Conservation (phyloP, 2,113 vertebrate genomes). For the Callithrix jacchus region DNA sequence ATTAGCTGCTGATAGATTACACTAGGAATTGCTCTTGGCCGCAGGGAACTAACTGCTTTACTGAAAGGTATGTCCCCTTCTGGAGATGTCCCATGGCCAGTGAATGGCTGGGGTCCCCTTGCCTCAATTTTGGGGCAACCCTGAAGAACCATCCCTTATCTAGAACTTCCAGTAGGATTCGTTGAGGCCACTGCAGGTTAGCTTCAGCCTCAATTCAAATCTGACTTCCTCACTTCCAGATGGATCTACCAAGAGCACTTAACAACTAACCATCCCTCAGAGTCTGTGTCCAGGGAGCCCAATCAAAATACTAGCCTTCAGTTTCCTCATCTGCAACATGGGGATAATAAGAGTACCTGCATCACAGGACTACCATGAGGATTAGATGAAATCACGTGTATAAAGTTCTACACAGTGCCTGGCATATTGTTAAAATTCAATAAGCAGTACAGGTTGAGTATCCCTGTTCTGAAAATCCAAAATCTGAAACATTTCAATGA, state of each 20-base stretch:
- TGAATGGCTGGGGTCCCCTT: background rate
- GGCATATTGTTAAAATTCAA: background rate
- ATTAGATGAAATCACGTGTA: background rate
- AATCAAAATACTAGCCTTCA: background rate
- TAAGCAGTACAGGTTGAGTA: background rate
- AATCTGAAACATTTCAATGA: background rate
- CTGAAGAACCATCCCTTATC: background rate
- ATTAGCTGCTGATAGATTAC: background rate
- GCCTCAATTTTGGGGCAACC: background rate
- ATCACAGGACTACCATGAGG: background rate
- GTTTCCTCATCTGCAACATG: background rate
- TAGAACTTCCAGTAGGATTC: background rate
- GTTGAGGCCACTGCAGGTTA: background rate
- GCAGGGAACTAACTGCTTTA: background rate
- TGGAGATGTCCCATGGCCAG: background rate
- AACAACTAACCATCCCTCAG: background rate
- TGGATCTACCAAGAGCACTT: background rate
- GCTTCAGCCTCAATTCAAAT: background rate
- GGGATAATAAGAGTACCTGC: background rate
- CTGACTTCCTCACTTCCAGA: background rate
- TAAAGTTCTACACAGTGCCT: background rate
- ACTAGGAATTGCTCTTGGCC: background rate
- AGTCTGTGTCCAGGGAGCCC: background rate
- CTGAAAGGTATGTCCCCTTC: background rate
- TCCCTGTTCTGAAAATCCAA: background rate